Base-by-base conservation (phyloP, 2,888 invertebrate species). In the Chloromyia formosa region DNA sequence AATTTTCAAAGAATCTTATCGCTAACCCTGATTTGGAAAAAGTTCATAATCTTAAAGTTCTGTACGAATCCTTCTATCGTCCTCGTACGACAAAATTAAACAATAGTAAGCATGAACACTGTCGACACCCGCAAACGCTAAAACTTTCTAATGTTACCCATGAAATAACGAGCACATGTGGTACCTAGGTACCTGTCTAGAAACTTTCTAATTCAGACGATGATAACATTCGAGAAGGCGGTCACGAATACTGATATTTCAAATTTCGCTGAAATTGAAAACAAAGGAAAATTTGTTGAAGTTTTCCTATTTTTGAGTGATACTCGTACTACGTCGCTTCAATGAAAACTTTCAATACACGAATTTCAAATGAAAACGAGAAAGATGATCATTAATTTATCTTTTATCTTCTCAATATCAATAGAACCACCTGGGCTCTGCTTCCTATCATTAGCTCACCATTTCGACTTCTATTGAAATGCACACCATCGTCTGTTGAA, bases 381-480 rank as follows among this genome's bases (percentile, higher is more conserved):
- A n/a, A n/a, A 49, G 49, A 49, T 49, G 49, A 35, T 35, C 27
- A 35, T 35, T 35, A 35, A 35, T 35, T 49, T 49, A 49, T 12
- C 49, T n/a, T 49, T 49, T 49, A n/a, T 49, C 49, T 49, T n/a
- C 49, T n/a, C 49, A n/a, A 12, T 35, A 35, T 35, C 27, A 35
- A 35, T 35, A 35, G 27, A 49, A 49, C 16, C 16, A 49, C 16
- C 49, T n/a, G 16, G 49, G 12, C 16, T n/a, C 49, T n/a, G 12
- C 49, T n/a, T 49, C 49, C 49, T 12, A 49, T 49, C 49, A 49
- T 49, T 49, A 49, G 49, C 16, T 49, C 49, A n/a, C 49, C 49
- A n/a, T 12, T 49, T 49, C 49, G 49, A n/a, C 49, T n/a, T 49
- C 49, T 12, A n/a, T 49, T 49, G 49, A 49, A 49, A 49, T 49